phyloP scores from a whole-genome alignment of 2,888 invertebrate species.

The Diploptera punctata region DNA sequence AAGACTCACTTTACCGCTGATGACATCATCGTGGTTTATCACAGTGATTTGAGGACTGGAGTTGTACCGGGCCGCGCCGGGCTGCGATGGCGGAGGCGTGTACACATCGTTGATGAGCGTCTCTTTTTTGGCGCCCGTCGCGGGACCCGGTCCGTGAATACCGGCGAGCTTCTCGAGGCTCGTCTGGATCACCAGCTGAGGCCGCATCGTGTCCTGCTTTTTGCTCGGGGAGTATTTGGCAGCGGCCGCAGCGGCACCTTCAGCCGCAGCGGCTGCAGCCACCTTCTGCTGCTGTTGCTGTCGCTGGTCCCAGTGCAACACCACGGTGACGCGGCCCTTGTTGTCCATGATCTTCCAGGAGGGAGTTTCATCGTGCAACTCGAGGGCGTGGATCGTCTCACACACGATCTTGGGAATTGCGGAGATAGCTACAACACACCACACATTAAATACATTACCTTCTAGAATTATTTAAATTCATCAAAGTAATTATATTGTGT shows the following conservation, averaged over 20 bases:
- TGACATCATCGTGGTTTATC: constrained; percentile 90
- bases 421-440: constrained; percentile 78
- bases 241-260: constrained; percentile 46
- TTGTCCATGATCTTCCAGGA: constrained; percentile 99
- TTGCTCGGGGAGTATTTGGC: constrained; percentile 64
- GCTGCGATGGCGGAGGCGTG: constrained; percentile 48
- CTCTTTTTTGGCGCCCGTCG: constrained; percentile 58
- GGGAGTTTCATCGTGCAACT: constrained; percentile 95
- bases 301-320: constrained; percentile 95
- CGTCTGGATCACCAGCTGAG: constrained; percentile 77
- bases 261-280: constrained; percentile 55
- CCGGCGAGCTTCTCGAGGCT: constrained; percentile 69
- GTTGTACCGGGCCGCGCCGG: constrained; percentile 55
- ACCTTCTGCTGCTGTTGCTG: constrained; percentile 55
- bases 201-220: constrained; percentile 64
- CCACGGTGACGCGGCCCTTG: constrained; percentile 95
- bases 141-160: constrained; percentile 49
- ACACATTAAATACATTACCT: not conserved
- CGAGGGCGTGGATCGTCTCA: constrained; percentile 95
- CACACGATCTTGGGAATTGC: constrained; percentile 97
- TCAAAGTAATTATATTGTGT: no score
- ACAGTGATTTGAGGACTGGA: constrained; percentile 89
- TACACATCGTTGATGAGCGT: constrained; percentile 67
- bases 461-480: no score
- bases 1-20: constrained; percentile 37